phyloP scores from a whole-genome alignment of 2,797 vertebrate genomes.

The Gila robusta region DNA sequence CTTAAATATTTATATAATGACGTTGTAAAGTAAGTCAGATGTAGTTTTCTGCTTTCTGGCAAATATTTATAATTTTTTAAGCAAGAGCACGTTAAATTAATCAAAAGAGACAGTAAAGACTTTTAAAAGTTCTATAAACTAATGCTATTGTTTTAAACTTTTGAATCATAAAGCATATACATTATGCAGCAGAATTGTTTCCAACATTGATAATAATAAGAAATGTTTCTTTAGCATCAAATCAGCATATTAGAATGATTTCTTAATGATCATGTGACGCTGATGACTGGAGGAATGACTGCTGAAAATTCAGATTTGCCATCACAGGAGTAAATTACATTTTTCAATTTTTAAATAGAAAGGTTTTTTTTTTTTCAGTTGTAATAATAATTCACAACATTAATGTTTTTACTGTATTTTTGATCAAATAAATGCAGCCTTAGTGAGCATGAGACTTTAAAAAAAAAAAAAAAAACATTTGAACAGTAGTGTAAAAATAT shows the following conservation, averaged over 20 bases:
- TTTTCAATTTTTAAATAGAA: background rate
- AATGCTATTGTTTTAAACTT: background rate
- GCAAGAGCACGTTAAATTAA: too few species aligned
- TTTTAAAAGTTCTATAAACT: background rate
- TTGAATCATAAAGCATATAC: background rate
- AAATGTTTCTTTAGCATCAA: background rate
- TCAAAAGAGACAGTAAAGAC: background rate
- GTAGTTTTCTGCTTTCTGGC: background rate
- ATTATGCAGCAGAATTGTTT: background rate
- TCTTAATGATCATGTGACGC: background rate
- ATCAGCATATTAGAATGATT: background rate
- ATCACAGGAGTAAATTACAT: background rate
- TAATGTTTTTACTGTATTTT: background rate
- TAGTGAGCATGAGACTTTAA: background rate
- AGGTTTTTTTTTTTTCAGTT: background rate
- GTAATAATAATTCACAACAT: background rate
- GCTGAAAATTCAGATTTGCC: background rate
- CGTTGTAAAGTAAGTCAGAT: background rate
- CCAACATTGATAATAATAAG: background rate
- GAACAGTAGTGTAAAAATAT: background rate
- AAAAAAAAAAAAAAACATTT: background rate
- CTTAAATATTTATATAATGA: background rate
- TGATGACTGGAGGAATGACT: background rate
- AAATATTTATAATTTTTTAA: constrained; percentile 6
- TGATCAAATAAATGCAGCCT: background rate